These are phyloP conservation scores for Xylota sylvarum DNA, from an alignment of 2,888 invertebrate genomes.

Conservation along the genomic window DNA sequence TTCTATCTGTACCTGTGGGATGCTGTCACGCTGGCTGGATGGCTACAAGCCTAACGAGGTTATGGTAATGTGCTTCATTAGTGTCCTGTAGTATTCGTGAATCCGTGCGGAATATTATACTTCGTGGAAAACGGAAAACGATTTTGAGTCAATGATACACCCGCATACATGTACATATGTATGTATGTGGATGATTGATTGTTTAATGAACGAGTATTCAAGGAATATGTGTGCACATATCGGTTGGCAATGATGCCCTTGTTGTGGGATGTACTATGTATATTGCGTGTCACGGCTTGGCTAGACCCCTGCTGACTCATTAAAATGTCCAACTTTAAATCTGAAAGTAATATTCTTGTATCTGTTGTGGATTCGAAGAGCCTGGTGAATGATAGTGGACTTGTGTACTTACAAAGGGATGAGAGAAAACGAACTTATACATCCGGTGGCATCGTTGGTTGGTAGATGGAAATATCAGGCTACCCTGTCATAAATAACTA, in stretches of 20 bases:
- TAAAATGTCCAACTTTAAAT: neutral
- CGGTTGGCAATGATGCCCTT: constrained; percentile 6
- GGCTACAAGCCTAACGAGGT: constrained; percentile 61
- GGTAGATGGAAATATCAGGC: no score
- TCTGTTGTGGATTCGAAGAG: neutral
- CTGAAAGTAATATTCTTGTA: neutral
- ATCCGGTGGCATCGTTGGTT: no score
- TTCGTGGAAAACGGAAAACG: constrained; percentile 2
- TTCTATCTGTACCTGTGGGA: neutral
- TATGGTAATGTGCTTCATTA: constrained; percentile 73
- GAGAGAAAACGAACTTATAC: no score
- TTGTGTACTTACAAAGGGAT: no score
- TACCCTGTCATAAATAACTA: no score
- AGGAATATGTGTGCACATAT: constrained; percentile 13
- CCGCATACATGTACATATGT: neutral
- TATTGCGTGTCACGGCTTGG: neutral
- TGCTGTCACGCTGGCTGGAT: constrained; percentile 3
- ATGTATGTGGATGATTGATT: constrained; percentile 28
- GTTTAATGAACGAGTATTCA: constrained; percentile 28
- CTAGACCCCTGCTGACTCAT: neutral
- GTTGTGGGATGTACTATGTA: neutral
- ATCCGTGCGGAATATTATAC: constrained; percentile 53
- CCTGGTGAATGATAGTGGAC: neutral
- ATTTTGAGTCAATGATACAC: constrained; percentile 3
- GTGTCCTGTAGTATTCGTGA: constrained; percentile 50